phyloP scores from a whole-genome alignment of 1,140 invertebrate genomes.

The Drosophila burlai region DNA sequence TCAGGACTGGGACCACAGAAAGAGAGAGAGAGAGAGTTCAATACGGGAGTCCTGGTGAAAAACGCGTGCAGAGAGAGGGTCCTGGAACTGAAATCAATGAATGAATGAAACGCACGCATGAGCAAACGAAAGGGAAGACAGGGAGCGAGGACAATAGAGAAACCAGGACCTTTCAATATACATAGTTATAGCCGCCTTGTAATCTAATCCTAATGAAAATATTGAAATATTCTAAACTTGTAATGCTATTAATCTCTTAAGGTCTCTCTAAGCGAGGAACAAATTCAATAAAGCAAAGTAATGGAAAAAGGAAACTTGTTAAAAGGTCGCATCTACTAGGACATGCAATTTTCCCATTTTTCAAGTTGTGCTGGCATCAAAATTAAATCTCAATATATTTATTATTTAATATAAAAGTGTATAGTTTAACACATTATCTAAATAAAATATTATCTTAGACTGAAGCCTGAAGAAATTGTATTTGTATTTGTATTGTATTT shows the following conservation, averaged over 20 bases:
- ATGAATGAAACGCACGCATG: constrained; percentile 54
- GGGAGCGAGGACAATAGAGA: constrained; percentile 1
- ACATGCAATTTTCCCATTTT: background rate
- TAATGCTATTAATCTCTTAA: background rate
- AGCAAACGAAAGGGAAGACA: constrained; percentile 18
- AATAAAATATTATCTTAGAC: too few species aligned
- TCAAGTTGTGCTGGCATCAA: too few species aligned
- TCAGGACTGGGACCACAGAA: background rate
- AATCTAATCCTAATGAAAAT: constrained; percentile 25
- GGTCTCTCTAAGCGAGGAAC: background rate
- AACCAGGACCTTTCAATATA: constrained; percentile 16
- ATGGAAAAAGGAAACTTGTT: constrained; percentile 11
- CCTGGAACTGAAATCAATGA: constrained; percentile 63
- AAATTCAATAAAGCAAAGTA: constrained; percentile 3
- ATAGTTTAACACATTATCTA: too few species aligned
- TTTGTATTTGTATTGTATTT: too few species aligned
- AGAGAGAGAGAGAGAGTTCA: constrained; percentile 24
- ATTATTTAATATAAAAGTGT: too few species aligned
- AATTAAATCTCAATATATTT: too few species aligned
- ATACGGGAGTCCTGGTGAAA: constrained; percentile 18
- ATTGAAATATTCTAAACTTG: constrained; percentile 17
- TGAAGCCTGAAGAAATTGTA: too few species aligned
- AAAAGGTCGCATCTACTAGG: background rate
- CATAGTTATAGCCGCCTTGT: constrained; percentile 5
- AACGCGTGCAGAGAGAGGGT: constrained; percentile 12